A percentile compares a stretch with the other conserved stretches of the same genome.
Conservation (phyloP, 2,113 vertebrate genomes). For the Cavia porcellus region DNA sequence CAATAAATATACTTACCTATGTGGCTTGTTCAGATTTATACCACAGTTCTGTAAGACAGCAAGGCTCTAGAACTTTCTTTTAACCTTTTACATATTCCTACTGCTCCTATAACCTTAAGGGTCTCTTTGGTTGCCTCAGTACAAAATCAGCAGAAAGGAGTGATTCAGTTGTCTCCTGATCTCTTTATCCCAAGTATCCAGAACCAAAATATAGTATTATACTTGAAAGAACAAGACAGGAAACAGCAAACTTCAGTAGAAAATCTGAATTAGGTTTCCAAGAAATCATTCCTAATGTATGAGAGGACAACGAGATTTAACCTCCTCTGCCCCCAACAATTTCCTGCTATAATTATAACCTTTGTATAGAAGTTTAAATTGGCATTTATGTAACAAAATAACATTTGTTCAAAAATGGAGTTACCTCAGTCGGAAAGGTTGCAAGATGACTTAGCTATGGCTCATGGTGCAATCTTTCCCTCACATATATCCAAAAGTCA, state of each 20-base stretch:
- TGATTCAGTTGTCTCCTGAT: conserved; percentile 56
- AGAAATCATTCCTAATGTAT: conserved; percentile 82
- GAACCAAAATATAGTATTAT: conserved; percentile 66
- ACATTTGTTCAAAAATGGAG: conserved; percentile 76
- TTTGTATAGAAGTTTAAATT: conserved; percentile 79
- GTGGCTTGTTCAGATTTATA: conserved; percentile 37
- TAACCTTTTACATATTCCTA: conserved; percentile 32
- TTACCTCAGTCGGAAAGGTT: conserved; percentile 80
- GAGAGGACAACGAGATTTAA: conserved; percentile 80
- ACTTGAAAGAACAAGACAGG: conserved; percentile 69
- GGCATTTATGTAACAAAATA: conserved; percentile 81
- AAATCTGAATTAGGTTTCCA: conserved; percentile 77
- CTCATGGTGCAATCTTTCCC: conserved; percentile 49
- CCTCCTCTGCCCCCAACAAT: conserved; percentile 75
- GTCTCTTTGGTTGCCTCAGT: neutral
- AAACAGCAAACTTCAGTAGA: conserved; percentile 75
- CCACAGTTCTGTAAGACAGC: conserved; percentile 43
- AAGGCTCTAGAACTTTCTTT: conserved; percentile 42
- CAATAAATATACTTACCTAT: conserved; percentile 45
- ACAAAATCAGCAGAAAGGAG: conserved; percentile 66
- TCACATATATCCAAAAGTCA: conserved; percentile 54
- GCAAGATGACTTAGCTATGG: conserved; percentile 73
- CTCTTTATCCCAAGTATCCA: conserved; percentile 1
- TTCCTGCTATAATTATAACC: conserved; percentile 83
- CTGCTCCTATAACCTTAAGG: conserved; percentile 17